These are phyloP conservation scores for Pangasianodon hypophthalmus DNA, from an alignment of 2,113 vertebrate genomes.

Conservation along the genomic window DNA sequence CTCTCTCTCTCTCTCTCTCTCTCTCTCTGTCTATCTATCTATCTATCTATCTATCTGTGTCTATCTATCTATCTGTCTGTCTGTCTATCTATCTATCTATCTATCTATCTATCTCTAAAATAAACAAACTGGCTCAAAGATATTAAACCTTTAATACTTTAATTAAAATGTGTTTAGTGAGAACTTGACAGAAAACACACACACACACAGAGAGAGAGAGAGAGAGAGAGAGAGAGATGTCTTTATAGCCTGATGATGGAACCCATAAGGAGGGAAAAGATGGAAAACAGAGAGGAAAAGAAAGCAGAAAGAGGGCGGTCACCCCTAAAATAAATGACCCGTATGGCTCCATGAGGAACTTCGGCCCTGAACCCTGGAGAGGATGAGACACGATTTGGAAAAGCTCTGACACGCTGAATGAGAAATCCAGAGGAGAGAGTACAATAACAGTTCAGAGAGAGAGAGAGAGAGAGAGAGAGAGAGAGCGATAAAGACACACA, in stretches of 20 bases:
- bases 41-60: neutral
- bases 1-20: neutral
- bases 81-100: neutral
- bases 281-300: conserved; percentile 20
- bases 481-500: neutral
- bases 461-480: conserved; percentile 4
- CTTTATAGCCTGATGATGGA: conserved; percentile 10
- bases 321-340: conserved; percentile 3
- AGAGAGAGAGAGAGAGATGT: neutral
- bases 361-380: conserved; percentile 62
- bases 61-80: neutral
- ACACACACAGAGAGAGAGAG: neutral
- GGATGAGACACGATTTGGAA: conserved; percentile 62
- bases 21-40: neutral
- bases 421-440: conserved; percentile 42
- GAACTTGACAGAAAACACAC: neutral
- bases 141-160: neutral
- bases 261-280: neutral
- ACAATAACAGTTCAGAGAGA: conserved; percentile 8
- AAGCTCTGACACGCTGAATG: conserved; percentile 61
- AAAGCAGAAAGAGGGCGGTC: conserved; percentile 1
- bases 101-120: neutral
- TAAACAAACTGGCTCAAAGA: neutral
- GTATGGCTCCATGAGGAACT: conserved; percentile 40
- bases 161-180: neutral